Conservation (phyloP, 2,888 invertebrate genomes). For the Cacoxenus indagator region DNA sequence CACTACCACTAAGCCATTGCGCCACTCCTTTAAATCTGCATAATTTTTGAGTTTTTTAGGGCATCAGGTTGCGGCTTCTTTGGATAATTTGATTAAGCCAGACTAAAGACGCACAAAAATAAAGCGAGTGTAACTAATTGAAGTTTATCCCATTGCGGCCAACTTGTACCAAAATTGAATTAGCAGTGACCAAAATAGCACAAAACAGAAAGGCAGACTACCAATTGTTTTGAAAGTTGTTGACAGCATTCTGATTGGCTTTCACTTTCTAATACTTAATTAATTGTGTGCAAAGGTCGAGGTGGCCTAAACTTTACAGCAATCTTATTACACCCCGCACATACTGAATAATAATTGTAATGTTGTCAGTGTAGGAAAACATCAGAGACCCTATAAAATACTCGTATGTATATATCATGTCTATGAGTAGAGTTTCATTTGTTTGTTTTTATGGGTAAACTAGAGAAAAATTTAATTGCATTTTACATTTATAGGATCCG, state of each 20-base stretch:
- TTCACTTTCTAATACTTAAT: constrained; percentile 9
- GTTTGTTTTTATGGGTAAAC: no score
- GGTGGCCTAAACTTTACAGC: not conserved
- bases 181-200: not conserved
- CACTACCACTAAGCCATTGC: no score
- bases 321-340: no score
- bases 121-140: constrained; percentile 45
- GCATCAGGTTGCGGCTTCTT: constrained; percentile 28
- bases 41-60: not conserved
- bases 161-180: constrained; percentile 10
- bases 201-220: not conserved
- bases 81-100: constrained; percentile 56
- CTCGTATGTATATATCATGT: no score
- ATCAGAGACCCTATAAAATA: no score
- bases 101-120: constrained; percentile 11
- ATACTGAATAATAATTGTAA: no score
- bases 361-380: no score
- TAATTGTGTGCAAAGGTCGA: constrained; percentile 12
- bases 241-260: no score
- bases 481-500: no score
- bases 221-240: no score
- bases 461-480: no score
- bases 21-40: not conserved
- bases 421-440: no score
- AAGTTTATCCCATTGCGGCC: constrained; percentile 54